Evolutionary conservation across 1,140 invertebrate genomes (phyloP).

Genomic region (Holcopasites calliopsidis): DNA sequence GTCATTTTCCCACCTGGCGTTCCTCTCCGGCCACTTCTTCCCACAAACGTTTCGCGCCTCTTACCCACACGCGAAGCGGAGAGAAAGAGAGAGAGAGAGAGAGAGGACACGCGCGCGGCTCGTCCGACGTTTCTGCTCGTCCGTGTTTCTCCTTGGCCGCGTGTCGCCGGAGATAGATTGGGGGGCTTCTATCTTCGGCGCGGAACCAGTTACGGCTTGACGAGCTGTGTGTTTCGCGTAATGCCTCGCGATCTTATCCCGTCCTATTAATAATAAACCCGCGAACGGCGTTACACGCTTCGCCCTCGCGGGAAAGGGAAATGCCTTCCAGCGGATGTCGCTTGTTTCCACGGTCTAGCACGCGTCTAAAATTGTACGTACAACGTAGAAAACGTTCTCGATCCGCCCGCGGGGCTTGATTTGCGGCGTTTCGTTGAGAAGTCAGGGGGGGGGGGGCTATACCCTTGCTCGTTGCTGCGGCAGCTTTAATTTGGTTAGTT

Average conservation of each 20-base stretch:
- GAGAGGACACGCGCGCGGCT: background rate
- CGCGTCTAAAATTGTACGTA: slow-evolving; percentile 22
- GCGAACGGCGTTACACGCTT: slow-evolving; percentile 58
- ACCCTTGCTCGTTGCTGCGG: no score
- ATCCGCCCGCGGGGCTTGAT: no score
- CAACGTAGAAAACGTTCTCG: no score
- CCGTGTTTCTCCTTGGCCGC: slow-evolving; percentile 50
- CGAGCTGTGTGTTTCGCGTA: slow-evolving; percentile 67
- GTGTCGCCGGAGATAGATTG: slow-evolving; percentile 63
- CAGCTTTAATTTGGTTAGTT: no score
- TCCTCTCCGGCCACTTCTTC: slow-evolving; percentile 20
- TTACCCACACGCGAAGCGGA: slow-evolving; percentile 28
- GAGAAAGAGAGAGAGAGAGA: no score
- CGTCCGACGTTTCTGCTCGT: slow-evolving; percentile 19
- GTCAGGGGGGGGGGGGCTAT: no score
- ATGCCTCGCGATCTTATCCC: slow-evolving; percentile 68
- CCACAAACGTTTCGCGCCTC: slow-evolving; percentile 17
- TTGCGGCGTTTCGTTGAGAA: no score
- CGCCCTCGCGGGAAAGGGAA: slow-evolving; percentile 19
- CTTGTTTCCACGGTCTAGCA: slow-evolving; percentile 35
- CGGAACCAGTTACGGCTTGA: slow-evolving; percentile 65
- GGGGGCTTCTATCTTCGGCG: slow-evolving; percentile 59
- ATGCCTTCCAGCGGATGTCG: slow-evolving; percentile 15
- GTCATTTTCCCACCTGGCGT: slow-evolving; percentile 56
- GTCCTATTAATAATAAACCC: slow-evolving; percentile 70